Evolutionary conservation across 2,113 vertebrate species (phyloP).

Genomic region (Condylura cristata): DNA sequence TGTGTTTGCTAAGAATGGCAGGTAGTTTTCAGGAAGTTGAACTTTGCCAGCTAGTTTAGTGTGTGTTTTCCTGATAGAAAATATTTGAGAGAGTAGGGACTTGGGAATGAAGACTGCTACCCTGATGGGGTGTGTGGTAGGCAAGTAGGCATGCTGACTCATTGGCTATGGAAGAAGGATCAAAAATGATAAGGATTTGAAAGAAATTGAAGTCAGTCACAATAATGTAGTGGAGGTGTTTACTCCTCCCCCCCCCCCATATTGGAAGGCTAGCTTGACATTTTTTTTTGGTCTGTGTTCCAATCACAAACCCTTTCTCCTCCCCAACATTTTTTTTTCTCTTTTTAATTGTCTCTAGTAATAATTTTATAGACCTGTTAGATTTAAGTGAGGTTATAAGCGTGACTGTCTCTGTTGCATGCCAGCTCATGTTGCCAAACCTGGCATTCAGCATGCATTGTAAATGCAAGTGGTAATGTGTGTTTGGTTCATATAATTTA

Average conservation of each 20-base stretch:
- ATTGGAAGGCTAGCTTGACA: not conserved
- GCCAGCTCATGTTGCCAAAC: not conserved
- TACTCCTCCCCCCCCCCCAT: rapidly evolving
- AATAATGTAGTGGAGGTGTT: not conserved
- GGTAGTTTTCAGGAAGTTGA: constrained; percentile 37
- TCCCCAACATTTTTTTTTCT: not conserved
- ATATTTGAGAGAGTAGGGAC: not conserved
- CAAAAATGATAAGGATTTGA: not conserved
- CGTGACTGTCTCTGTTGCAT: not conserved
- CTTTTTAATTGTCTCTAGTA: not conserved
- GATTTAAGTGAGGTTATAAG: not conserved
- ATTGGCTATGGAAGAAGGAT: not conserved
- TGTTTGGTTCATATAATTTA: not conserved
- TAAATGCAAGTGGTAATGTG: not conserved
- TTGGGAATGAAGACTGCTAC: not conserved
- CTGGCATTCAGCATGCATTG: not conserved
- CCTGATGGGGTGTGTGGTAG: not conserved
- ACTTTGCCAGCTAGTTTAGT: not conserved
- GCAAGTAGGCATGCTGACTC: not conserved
- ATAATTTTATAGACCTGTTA: not conserved
- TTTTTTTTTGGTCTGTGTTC: not conserved
- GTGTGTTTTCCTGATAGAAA: not conserved
- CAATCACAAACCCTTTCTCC: not conserved
- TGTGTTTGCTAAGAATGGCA: constrained; percentile 23
- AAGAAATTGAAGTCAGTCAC: not conserved